Conservation (phyloP, 2,113 vertebrate species). For the Puma concolor region DNA sequence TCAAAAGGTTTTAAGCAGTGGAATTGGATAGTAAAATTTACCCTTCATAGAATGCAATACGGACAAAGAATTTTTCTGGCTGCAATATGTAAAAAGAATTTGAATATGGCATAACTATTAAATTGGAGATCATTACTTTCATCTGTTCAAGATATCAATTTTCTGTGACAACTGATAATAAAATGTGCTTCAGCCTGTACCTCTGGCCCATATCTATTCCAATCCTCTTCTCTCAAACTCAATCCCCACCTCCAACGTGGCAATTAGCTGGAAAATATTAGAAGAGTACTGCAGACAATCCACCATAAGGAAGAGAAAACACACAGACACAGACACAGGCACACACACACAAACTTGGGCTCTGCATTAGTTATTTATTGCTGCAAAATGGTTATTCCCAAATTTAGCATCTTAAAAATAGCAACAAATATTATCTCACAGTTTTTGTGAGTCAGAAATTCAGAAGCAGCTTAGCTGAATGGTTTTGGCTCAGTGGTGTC, state of each 20-base stretch:
- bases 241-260: not conserved
- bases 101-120: not conserved
- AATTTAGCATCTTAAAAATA: not conserved
- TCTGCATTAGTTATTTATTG: not conserved
- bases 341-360: not conserved
- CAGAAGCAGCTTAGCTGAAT: not conserved
- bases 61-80: not conserved
- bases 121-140: not conserved
- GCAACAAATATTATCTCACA: not conserved
- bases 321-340: not conserved
- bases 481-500: not conserved
- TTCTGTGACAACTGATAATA: not conserved
- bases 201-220: not conserved
- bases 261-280: not conserved
- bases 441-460: not conserved
- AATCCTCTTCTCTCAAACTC: not conserved
- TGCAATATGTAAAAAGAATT: not conserved
- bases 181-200: not conserved
- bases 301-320: not conserved
- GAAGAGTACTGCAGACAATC: not conserved
- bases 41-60: not conserved
- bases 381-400: not conserved
- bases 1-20: not conserved
- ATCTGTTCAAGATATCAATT: not conserved
- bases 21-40: not conserved